Percentiles rank a stretch among this genome's conserved stretches.
phyloP scores from a whole-genome alignment of 2,797 vertebrate species.

The Sebastes vulpes region DNA sequence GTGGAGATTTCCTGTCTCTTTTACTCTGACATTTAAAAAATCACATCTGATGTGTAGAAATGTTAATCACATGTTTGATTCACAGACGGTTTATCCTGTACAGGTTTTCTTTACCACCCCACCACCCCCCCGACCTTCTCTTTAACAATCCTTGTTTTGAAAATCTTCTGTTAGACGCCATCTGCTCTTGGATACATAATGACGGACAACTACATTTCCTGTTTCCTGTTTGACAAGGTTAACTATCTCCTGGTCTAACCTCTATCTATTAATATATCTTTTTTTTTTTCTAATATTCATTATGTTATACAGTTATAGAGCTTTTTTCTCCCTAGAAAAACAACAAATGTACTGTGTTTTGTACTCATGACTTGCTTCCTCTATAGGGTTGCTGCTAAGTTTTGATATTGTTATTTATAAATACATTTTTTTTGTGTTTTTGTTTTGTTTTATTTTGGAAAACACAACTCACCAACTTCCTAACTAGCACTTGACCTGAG shows the following conservation, averaged over 20 bases:
- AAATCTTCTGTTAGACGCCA: conserved; percentile 51
- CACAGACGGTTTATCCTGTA: conserved; percentile 41
- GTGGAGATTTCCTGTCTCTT: neutral
- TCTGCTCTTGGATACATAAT: conserved; percentile 53
- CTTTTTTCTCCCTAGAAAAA: conserved; percentile 45
- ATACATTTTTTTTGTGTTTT: conserved; percentile 64
- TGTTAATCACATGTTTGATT: conserved; percentile 41
- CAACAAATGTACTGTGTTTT: conserved; percentile 74
- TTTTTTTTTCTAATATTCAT: conserved; percentile 6
- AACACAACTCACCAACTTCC: conserved; percentile 72
- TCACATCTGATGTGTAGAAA: conserved; percentile 24
- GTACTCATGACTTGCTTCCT: conserved; percentile 84
- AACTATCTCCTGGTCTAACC: conserved; percentile 62
- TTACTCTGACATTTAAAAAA: neutral
- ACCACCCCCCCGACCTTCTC: conserved; percentile 4
- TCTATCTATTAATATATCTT: conserved; percentile 45
- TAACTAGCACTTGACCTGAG: conserved; percentile 78
- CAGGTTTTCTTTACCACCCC: conserved; percentile 21
- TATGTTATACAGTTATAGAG: conserved; percentile 45
- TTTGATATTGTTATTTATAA: conserved; percentile 50
- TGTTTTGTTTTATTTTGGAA: conserved; percentile 67
- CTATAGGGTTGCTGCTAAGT: conserved; percentile 76
- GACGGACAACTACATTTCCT: conserved; percentile 59
- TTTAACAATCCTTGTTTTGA: conserved; percentile 59
- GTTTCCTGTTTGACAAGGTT: conserved; percentile 70